Evolutionary conservation across 2,113 vertebrate genomes (phyloP).

Genomic region (Mastomys natalensis): DNA sequence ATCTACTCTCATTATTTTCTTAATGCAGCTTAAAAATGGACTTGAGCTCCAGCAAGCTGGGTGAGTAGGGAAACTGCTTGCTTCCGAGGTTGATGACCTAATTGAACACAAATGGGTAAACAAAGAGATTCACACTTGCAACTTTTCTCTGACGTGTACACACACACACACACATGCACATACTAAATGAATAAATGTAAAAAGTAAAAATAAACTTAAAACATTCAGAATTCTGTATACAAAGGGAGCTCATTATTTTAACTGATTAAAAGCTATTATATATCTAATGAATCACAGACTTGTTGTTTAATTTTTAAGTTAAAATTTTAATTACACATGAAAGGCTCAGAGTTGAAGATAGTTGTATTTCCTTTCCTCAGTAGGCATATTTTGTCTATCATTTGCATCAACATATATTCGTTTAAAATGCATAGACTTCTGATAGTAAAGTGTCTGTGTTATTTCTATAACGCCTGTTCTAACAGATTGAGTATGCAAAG

Average conservation of each 20-base stretch:
- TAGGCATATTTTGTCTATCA: constrained; percentile 25
- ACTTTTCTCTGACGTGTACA: background rate
- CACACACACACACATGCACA: background rate
- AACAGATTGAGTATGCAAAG: constrained; percentile 58
- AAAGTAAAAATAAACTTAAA: constrained; percentile 47
- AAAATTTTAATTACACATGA: constrained; percentile 21
- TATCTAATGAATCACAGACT: background rate
- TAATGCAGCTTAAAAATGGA: background rate
- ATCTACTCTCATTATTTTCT: constrained; percentile 13
- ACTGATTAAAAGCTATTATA: background rate
- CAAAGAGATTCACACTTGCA: background rate
- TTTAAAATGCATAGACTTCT: constrained; percentile 52
- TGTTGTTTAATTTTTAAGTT: constrained; percentile 31
- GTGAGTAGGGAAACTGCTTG: no score
- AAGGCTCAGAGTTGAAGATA: background rate
- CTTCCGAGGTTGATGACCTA: background rate
- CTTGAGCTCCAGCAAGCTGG: background rate
- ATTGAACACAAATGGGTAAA: background rate
- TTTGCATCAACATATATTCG: constrained; percentile 6
- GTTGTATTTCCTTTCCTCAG: constrained; percentile 42
- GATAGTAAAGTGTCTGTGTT: constrained; percentile 17
- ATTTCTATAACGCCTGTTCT: constrained; percentile 15
- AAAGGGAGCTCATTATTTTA: constrained; percentile 14
- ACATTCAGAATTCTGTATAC: constrained; percentile 8
- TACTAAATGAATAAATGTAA: background rate